phyloP scores from a whole-genome alignment of 2,797 vertebrate genomes.

The Synanceia verrucosa region DNA sequence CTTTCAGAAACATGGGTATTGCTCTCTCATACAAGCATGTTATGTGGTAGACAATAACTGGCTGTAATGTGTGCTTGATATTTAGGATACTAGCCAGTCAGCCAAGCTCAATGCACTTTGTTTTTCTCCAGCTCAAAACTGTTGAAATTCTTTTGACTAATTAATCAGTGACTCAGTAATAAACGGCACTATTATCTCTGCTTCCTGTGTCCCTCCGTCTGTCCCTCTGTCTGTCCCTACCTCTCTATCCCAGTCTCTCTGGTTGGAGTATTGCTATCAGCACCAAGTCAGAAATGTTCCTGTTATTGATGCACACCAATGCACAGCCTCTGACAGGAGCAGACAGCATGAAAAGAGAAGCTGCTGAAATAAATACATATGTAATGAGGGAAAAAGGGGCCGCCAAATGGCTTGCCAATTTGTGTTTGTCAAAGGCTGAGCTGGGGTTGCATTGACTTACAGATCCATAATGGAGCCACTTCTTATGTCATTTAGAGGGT shows the following conservation, averaged over 20 bases:
- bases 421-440: conserved; percentile 74
- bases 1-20: conserved; percentile 31
- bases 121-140: neutral
- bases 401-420: conserved; percentile 74
- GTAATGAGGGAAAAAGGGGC: conserved; percentile 66
- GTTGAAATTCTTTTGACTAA: neutral
- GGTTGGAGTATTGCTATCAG: conserved; percentile 60
- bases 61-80: neutral
- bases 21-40: neutral
- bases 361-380: conserved; percentile 78
- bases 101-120: neutral
- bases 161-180: neutral
- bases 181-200: conserved; percentile 8
- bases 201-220: conserved; percentile 1
- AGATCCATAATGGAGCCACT: conserved; percentile 69
- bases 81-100: conserved; percentile 1
- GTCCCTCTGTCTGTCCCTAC: neutral
- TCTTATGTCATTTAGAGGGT: conserved; percentile 65
- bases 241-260: neutral
- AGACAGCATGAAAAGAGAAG: conserved; percentile 75
- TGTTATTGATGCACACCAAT: conserved; percentile 73
- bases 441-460: conserved; percentile 68
- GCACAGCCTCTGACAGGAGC: conserved; percentile 70
- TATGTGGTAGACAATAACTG: conserved; percentile 11
- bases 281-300: conserved; percentile 70